phyloP scores from a whole-genome alignment of 2,113 vertebrate species.

The Tilapia sparmanii region DNA sequence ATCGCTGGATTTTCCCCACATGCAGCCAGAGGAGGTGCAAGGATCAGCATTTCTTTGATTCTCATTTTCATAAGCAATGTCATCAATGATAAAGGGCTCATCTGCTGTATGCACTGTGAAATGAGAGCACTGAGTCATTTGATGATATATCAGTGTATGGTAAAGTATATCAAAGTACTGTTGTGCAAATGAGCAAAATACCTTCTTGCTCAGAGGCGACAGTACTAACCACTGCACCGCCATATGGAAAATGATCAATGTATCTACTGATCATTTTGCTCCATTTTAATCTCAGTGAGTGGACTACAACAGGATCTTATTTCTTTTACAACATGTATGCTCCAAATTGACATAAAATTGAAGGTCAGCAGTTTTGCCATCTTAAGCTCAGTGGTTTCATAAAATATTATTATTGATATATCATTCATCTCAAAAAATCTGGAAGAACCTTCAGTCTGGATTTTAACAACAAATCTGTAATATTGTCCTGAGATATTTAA shows the following conservation, averaged over 20 bases:
- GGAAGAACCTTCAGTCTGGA: not conserved
- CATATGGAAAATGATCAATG: not conserved
- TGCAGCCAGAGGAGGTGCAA: slow-evolving; percentile 56
- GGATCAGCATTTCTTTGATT: slow-evolving; percentile 57
- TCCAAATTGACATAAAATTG: not conserved
- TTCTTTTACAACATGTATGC: not conserved
- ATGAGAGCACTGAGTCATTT: not conserved
- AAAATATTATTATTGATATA: not conserved
- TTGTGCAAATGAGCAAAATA: not conserved
- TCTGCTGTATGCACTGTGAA: slow-evolving; percentile 28
- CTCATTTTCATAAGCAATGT: slow-evolving; percentile 52
- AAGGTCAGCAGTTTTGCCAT: not conserved
- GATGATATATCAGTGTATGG: not conserved
- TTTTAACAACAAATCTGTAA: not conserved
- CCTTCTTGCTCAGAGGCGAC: not conserved
- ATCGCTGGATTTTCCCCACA: slow-evolving; percentile 51
- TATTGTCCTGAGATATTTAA: not conserved
- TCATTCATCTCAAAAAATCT: not conserved
- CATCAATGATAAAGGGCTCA: slow-evolving; percentile 49
- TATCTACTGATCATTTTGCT: not conserved
- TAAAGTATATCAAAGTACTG: not conserved
- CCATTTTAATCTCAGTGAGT: not conserved
- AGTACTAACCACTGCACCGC: not conserved
- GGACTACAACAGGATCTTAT: not conserved
- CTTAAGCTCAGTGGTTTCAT: not conserved